phyloP scores from a whole-genome alignment of 2,797 vertebrate genomes.

The Mastacembelus armatus region DNA sequence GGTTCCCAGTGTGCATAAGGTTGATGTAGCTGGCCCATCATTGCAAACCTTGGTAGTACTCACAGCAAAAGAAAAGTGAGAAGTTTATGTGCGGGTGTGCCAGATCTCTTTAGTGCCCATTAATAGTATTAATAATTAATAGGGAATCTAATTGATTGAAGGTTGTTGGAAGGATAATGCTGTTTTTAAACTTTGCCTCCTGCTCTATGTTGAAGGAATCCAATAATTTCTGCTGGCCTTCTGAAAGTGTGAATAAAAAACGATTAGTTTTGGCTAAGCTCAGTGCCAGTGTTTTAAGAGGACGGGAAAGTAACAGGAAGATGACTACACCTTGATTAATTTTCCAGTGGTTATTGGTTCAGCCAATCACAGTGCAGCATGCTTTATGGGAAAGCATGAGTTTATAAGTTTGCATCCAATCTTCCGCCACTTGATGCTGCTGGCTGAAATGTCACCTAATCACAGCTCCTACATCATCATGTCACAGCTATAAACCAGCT shows the following conservation, averaged over 20 bases:
- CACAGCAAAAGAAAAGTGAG: constrained; percentile 20
- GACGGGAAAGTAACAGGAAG: constrained; percentile 18
- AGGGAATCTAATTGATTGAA: constrained; percentile 78
- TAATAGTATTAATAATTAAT: constrained; percentile 59
- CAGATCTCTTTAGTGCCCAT: constrained; percentile 67
- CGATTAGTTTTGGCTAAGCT: constrained; percentile 62
- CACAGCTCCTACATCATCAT: constrained; percentile 6
- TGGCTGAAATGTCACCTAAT: constrained; percentile 22
- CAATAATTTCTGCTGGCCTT: constrained; percentile 54
- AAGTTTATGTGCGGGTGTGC: constrained; percentile 27
- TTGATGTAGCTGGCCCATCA: constrained; percentile 4
- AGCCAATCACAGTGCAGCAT: constrained; percentile 26
- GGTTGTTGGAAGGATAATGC: constrained; percentile 83
- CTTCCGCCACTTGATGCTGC: constrained; percentile 17
- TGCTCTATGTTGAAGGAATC: constrained; percentile 66
- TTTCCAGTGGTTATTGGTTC: constrained; percentile 30
- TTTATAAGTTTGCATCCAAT: constrained; percentile 24
- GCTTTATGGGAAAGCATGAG: constrained; percentile 23
- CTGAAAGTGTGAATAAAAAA: constrained; percentile 75
- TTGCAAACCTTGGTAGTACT: constrained; percentile 18
- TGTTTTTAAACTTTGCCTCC: constrained; percentile 65
- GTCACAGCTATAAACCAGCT: constrained; percentile 30
- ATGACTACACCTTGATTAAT: constrained; percentile 40
- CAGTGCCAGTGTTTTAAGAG: constrained; percentile 59
- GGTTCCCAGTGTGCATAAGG: constrained; percentile 25